Evolutionary conservation across 1,140 invertebrate species (phyloP).

Genomic region (Matsumurasca onukii): DNA sequence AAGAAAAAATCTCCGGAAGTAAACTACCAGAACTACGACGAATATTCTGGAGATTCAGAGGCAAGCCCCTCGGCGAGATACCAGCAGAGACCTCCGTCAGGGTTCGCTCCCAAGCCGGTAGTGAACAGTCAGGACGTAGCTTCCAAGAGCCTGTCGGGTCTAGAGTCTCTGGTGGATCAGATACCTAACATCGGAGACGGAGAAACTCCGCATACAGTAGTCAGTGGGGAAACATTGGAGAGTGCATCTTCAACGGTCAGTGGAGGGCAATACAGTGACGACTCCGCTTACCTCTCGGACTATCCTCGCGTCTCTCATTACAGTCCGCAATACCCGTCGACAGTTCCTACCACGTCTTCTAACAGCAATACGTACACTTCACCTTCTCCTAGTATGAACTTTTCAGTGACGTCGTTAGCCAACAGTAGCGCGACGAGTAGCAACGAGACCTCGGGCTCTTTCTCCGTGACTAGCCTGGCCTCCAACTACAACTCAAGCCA

Average conservation of each 20-base stretch:
- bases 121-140: constrained; percentile 70
- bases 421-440: constrained; percentile 45
- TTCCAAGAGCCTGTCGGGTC: constrained; percentile 82
- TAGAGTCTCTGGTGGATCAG: constrained; percentile 88
- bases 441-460: constrained; percentile 36
- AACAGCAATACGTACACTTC: constrained; percentile 36
- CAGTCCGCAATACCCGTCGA: constrained; percentile 38
- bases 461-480: constrained; percentile 45
- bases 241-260: constrained; percentile 27
- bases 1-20: constrained; percentile 38
- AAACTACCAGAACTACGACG: constrained; percentile 45
- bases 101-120: constrained; percentile 35
- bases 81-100: constrained; percentile 39
- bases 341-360: constrained; percentile 41
- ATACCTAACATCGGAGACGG: constrained; percentile 83
- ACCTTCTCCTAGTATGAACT: constrained; percentile 45
- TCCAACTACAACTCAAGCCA: constrained; percentile 39
- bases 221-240: constrained; percentile 34
- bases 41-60: constrained; percentile 43
- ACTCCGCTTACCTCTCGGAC: constrained; percentile 43
- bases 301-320: constrained; percentile 41
- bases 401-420: constrained; percentile 49
- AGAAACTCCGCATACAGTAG: constrained; percentile 45
- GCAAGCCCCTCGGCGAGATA: constrained; percentile 39
- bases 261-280: constrained; percentile 41